Evolutionary conservation across 2,797 vertebrate genomes (phyloP).

Genomic region (Monodelphis domestica): DNA sequence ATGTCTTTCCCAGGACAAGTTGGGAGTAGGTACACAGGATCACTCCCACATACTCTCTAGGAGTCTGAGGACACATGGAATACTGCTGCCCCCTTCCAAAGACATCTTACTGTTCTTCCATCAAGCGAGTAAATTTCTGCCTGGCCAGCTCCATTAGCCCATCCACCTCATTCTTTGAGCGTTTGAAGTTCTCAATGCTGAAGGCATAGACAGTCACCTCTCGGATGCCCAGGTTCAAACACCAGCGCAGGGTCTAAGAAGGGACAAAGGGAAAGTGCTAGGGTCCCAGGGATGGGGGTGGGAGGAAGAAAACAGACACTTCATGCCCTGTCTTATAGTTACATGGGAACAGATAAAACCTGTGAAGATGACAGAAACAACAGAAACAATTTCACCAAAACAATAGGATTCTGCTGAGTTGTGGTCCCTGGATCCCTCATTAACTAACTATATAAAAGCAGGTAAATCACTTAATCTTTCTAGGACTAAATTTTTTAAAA

Average conservation of each 20-base stretch:
- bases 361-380: not conserved
- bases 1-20: not conserved
- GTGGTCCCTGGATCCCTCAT: not conserved
- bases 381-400: slow-evolving; percentile 12
- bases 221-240: slow-evolving; percentile 93
- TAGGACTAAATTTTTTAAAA: slow-evolving; percentile 4
- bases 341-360: not conserved
- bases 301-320: slow-evolving; percentile 3
- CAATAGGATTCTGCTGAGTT: not conserved
- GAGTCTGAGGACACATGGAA: not conserved
- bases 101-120: slow-evolving; percentile 93
- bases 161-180: slow-evolving; percentile 94
- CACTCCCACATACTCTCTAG: not conserved
- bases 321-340: not conserved
- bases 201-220: slow-evolving; percentile 99
- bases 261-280: slow-evolving; percentile 31
- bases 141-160: slow-evolving; percentile 96
- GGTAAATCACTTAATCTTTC: not conserved
- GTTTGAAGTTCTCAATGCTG: slow-evolving; percentile 99
- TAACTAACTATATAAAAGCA: not conserved
- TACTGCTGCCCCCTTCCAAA: not conserved
- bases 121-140: slow-evolving; percentile 93
- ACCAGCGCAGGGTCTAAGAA: slow-evolving; percentile 94
- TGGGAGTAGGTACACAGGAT: not conserved
- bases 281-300: slow-evolving; percentile 17